Base-by-base conservation (phyloP, 2,888 invertebrate genomes). In the Tenthredo livida region DNA sequence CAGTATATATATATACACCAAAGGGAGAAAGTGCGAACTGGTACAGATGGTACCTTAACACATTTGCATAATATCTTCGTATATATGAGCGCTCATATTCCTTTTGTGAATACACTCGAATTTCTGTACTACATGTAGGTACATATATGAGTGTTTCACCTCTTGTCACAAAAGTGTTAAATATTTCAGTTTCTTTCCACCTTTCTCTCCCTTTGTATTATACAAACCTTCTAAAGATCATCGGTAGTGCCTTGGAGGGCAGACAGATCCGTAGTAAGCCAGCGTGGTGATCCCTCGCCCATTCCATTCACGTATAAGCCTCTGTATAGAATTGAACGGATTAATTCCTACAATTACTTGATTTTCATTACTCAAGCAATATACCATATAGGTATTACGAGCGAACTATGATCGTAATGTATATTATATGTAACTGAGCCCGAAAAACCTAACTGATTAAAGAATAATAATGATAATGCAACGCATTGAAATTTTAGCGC, bases 201-300 rank as follows among this genome's bases (percentile, higher is more conserved):
- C 33, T 29, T 17, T 61, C 58, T n/a, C 12, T 29, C 37, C 17
- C 61, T 25, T 21, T 25, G 61, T 29, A 17, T 61, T 37, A 21
- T 37, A 65, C 67, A 4, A 90, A 93, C 93, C 93, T 93, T 93
- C 93, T 93, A 93, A 93, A 92, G 92, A 93, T 91, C 93, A 93
- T 93, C 89, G 91, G 91, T 92, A 88, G 90, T 89, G 89, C 90
- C 83, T 67, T 65, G 88, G 89, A 90, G 91, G 92, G 91, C 91
- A 91, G 89, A 87, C 89, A 88, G 90, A 90, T 91, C 91, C 90
- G 89, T 90, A 89, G 88, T 90, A 89, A 90, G 89, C 86, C 88
- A 87, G 86, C 87, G 87, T 88, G 88, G 86, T 86, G 86, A 88
- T 87, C 86, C 88, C 89, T 90, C 89, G 89, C 88, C 91, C 92